Percentiles rank a stretch among this genome's conserved stretches.
Evolutionary conservation across 2,888 invertebrate genomes (phyloP).

Genomic region (Dolichomitus sp.): DNA sequence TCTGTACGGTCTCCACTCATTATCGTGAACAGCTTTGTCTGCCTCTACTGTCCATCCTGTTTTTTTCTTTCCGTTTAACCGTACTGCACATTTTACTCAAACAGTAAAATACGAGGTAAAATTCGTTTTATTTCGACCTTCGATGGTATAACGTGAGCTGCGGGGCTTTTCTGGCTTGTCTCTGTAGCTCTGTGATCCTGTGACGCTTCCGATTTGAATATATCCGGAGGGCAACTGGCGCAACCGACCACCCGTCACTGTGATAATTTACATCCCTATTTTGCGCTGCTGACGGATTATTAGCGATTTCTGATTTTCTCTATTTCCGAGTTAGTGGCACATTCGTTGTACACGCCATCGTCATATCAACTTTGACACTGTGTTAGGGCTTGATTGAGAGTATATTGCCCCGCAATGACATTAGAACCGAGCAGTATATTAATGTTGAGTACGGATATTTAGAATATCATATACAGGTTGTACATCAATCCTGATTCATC

Average conservation of each 20-base stretch:
- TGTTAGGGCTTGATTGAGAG: constrained; percentile 1
- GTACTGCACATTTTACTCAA: neutral
- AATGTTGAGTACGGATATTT: neutral
- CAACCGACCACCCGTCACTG: constrained; percentile 47
- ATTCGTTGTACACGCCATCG: constrained; percentile 13
- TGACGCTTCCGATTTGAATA: constrained; percentile 41
- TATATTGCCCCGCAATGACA: constrained; percentile 25
- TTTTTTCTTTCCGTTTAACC: constrained; percentile 3
- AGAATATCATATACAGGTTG: constrained; percentile 1
- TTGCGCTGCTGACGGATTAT: constrained; percentile 38
- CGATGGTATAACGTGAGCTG: constrained; percentile 30
- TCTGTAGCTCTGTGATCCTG: constrained; percentile 17
- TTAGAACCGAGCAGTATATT: neutral
- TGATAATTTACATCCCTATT: constrained; percentile 52
- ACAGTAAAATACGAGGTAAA: neutral
- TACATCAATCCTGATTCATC: neutral
- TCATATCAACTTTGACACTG: constrained; percentile 15
- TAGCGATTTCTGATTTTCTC: constrained; percentile 62
- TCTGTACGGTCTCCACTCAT: constrained; percentile 4
- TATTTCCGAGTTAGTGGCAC: constrained; percentile 27
- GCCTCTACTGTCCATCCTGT: neutral
- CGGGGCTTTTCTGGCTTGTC: constrained; percentile 19
- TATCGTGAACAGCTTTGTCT: constrained; percentile 10
- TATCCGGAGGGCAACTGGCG: constrained; percentile 45
- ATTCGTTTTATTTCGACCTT: constrained; percentile 16